Base-by-base conservation (phyloP, 1,140 invertebrate species). In the Drosophila nigrodunni region DNA sequence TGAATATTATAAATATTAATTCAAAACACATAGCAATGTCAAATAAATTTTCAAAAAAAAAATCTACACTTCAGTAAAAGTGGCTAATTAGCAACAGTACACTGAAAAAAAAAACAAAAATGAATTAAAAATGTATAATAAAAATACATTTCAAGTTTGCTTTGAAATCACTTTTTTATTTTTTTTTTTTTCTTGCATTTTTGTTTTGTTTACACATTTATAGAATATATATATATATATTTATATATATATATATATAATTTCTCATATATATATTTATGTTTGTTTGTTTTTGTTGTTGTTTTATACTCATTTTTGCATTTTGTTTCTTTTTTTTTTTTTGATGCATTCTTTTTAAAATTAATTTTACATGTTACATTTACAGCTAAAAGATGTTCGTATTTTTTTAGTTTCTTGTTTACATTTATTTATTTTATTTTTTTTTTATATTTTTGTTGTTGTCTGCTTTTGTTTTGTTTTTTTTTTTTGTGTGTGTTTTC, bases 201-300 rank as follows among this genome's bases (percentile, higher is more conserved):
- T 44, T 78, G 50, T 86, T 86, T 86, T 78, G 71, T 86, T 86
- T 86, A 86, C 82, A 86, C 82, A 86, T 86, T 86, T 86, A 86
- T 75, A 62, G 69, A 61, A 74, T 74, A 77, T 74, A 74, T 77
- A 77, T 64, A 46, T 72, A 61, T 52, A 15, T 15, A 15, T 15
- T 43, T 60, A 60, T 66, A 58, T 77, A 68, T 71, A 67, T 81
- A 68, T 80, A 76, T 72, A 73, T 69, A 58, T 65, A 39, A 67
- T 78, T 76, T 74, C 43, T 82, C 61, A 78, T 78, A 67, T 78
- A 83, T 80, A 71, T 46, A 58, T 13, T 13, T 15, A n/a, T 46
- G 13, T 55, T 37, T 55, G 41, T 13, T 30, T 30, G 1, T 55
- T 55, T 55, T 57, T 13, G 3, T 30, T 55, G 37, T 55, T 57